Base-by-base conservation (phyloP, 2,113 vertebrate species). In the Pachycephala philippinensis region DNA sequence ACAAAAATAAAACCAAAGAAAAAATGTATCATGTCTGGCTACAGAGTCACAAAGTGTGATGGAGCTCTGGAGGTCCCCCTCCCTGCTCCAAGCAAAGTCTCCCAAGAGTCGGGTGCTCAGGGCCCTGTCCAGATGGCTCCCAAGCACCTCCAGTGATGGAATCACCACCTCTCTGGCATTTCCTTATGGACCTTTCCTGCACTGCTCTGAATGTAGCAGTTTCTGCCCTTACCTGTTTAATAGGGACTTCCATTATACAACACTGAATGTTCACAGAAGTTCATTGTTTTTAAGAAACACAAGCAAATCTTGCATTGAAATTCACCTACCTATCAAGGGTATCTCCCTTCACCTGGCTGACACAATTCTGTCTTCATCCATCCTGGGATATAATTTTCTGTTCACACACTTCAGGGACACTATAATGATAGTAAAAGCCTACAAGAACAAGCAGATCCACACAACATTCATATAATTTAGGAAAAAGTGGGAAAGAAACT, bases 391-490 rank as follows among this genome's bases (percentile, higher is more conserved):
- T 35, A 16, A 2, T 1, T 16, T 13, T 17, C 13, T 14, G 61
- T n/a, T 21, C 37, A 52, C 35, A 37, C 27, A 15, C 15, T 17
- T 11, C 64, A 40, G 37, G 1, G 13, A 59, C 23, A 6, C 31
- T 4, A 2, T 5, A 39, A 8, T 0, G 5, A 30, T 4, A 31
- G 1, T 2, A 35, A 68, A 1, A 60, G 54, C 64, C 72, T 37
- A 1, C 8, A 7, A 35, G 35, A 70, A 52, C 64, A 66, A 23
- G 18, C 2, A 45, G 17, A 37, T 20, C 26, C 64, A 72, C 27
- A 15, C 40, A 47, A 27, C 17, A 35, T 4, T 23, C 42, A 23
- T 8, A 6, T 3, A 16, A 54, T 23, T 56, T 3, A 33, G 7
- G 10, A 42, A 69, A 61, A 76, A 31, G 21, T 23, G 35, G 18